Evolutionary conservation across 2,113 vertebrate species (phyloP).

Genomic region (Oncorhynchus mykiss): DNA sequence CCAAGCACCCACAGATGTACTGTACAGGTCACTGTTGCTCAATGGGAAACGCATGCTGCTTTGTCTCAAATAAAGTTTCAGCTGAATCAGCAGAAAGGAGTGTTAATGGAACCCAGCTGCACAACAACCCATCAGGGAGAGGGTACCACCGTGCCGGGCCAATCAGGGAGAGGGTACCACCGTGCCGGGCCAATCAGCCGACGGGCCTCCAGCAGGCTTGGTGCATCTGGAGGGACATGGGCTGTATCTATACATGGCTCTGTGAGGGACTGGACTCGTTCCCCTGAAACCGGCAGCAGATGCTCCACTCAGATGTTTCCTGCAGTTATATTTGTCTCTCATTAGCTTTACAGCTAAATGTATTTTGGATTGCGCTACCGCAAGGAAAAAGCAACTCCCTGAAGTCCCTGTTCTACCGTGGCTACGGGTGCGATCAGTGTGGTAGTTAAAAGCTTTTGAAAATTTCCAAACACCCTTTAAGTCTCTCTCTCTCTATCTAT

Average conservation of each 20-base stretch:
- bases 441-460: background rate
- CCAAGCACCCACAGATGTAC: no score
- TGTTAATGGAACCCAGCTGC: conserved; percentile 76
- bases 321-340: conserved; percentile 52
- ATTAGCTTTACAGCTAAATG: conserved; percentile 31
- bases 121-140: conserved; percentile 71
- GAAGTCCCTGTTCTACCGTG: background rate
- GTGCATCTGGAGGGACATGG: conserved; percentile 62
- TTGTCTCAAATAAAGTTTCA: conserved; percentile 71
- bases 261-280: conserved; percentile 56
- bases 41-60: conserved; percentile 15
- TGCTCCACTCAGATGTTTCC: conserved; percentile 71
- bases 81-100: conserved; percentile 79
- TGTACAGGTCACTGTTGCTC: background rate
- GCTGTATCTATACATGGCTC: no score
- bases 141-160: conserved; percentile 28
- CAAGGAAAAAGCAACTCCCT: no score
- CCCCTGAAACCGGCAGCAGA: conserved; percentile 71
- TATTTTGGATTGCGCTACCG: no score
- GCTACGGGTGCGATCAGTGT: no score
- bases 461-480: background rate
- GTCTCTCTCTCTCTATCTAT: conserved; percentile 35
- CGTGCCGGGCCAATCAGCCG: conserved; percentile 41
- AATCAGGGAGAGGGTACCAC: conserved; percentile 50
- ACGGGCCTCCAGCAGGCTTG: conserved; percentile 10